These are phyloP conservation scores for Gandaritis pyraliata DNA, from an alignment of 2,888 invertebrate genomes.

Conservation along the genomic window DNA sequence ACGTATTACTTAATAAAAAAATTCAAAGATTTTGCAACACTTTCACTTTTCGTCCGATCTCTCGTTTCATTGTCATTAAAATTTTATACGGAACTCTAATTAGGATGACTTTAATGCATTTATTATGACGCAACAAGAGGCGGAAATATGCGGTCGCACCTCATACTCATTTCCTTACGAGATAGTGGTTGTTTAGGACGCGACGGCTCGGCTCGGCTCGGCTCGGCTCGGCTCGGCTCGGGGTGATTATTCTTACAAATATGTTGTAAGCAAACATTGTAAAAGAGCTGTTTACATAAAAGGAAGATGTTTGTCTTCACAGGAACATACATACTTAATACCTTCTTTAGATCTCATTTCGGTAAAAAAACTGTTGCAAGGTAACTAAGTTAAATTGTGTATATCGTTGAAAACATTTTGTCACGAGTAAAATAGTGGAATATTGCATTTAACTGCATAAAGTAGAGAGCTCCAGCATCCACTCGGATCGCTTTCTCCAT, in stretches of 20 bases:
- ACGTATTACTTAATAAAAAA: conserved; percentile 35
- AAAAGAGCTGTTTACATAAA: conserved; percentile 10
- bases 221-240: background rate
- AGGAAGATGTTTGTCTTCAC: background rate
- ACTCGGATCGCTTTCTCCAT: conserved; percentile 33
- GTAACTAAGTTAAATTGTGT: background rate
- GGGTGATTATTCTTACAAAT: conserved; percentile 7
- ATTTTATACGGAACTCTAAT: conserved; percentile 36
- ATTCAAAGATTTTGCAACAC: conserved; percentile 40
- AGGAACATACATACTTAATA: conserved; percentile 18
- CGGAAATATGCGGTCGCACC: conserved; percentile 25
- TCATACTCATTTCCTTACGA: conserved; percentile 5
- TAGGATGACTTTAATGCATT: conserved; percentile 29
- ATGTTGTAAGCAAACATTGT: conserved; percentile 25
- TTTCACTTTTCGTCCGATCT: conserved; percentile 43
- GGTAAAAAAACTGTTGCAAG: too few relatives aligned
- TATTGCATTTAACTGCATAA: conserved; percentile 25
- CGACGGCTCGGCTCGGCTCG: background rate
- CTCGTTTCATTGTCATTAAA: conserved; percentile 33
- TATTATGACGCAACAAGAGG: conserved; percentile 26
- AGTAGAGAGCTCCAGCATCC: conserved; percentile 28
- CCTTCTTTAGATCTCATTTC: too few relatives aligned
- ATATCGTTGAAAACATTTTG: conserved; percentile 12
- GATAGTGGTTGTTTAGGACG: conserved; percentile 27
- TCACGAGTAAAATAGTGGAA: conserved; percentile 16